Evolutionary conservation across 2,888 invertebrate genomes (phyloP), one percentile per base, ranked within the genome.

Genomic region (Phalera bucephala): DNA sequence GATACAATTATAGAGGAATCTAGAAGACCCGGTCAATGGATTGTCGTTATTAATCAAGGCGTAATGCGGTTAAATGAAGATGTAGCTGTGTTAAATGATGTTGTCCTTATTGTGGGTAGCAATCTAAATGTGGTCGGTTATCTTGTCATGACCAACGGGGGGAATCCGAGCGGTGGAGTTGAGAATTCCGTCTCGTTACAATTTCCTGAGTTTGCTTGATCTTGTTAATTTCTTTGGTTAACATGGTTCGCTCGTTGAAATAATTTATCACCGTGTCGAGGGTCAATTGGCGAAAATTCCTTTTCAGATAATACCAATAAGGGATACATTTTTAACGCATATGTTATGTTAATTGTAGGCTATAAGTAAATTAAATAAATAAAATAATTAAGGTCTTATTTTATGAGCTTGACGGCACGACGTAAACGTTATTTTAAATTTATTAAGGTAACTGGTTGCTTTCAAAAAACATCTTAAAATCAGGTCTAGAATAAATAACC

Each of bases 1-100:
- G 76, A 72, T 78, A 77, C 76, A 77, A 79, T 81, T 79, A 77
- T 62, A 71, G 54, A 63, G 69, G 79, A 73, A 82, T 80, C 72
- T 73, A 80, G 74, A 79, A 64, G 78, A 75, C 69, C 72, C 62
- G 75, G 77, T 78, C 73, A 80, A 60, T 69, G 65, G 61, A 72
- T 69, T 74, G 69, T 69, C 64, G 66, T 69, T 67, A 72, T 80
- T 80, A 77, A 81, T 82, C 73, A 75, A 60, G 60, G 19, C 63
- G 60, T 64, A 53, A 64, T 46, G 42, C 61, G 67, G 62, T 60
- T 47, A 62, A 65, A 58, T 62, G 59, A 64, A 59, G 59, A 58
- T 62, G 57, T 45, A 40, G 40, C 36, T 40, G 36, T 43, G 36
- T 30, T 33, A 33, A 40, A 33, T 25, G 45, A 44, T 33, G 23